These are phyloP conservation scores for Pelmatolapia mariae DNA, from an alignment of 2,113 vertebrate genomes.

Conservation along the genomic window DNA sequence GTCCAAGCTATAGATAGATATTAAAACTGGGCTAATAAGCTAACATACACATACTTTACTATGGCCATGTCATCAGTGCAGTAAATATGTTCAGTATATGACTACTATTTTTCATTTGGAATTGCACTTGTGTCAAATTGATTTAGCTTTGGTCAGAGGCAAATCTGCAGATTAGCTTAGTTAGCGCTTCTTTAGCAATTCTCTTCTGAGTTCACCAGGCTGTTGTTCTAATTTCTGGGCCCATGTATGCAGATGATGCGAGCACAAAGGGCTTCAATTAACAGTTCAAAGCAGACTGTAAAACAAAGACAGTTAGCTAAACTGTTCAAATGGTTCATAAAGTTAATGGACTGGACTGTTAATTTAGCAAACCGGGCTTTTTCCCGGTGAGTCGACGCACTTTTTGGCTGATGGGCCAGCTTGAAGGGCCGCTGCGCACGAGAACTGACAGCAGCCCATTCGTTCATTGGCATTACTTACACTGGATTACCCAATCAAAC, in stretches of 20 bases:
- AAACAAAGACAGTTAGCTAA: background rate
- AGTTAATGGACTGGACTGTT: background rate
- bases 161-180: background rate
- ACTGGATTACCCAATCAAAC: background rate
- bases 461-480: background rate
- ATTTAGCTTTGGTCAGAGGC: background rate
- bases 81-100: background rate
- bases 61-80: background rate
- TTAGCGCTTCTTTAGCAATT: background rate
- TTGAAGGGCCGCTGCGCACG: background rate
- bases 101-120: background rate
- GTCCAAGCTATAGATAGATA: rapidly evolving
- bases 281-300: background rate
- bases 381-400: background rate
- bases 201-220: background rate
- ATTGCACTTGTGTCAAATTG: background rate
- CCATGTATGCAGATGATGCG: too few relatives aligned
- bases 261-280: background rate
- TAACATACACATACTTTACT: background rate
- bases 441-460: background rate
- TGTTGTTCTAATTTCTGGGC: background rate
- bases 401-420: background rate
- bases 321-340: background rate
- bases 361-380: background rate
- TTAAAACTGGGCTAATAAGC: background rate